Conservation (phyloP, 2,113 vertebrate genomes). For the Chinchilla lanigera region DNA sequence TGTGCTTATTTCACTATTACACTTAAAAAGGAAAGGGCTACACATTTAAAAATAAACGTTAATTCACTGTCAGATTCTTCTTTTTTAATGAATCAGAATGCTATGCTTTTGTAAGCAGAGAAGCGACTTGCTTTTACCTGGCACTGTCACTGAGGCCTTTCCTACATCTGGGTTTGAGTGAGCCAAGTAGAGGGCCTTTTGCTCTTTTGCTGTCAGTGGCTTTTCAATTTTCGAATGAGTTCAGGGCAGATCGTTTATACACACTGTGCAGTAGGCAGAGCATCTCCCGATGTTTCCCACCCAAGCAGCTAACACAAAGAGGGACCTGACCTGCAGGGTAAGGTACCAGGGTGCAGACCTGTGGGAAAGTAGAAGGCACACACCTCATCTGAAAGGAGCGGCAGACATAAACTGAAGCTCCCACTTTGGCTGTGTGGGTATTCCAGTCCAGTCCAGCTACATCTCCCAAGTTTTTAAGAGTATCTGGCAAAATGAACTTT, state of each 20-base stretch:
- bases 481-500: background rate
- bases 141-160: background rate
- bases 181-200: background rate
- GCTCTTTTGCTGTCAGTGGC: background rate
- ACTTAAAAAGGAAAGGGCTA: constrained; percentile 71
- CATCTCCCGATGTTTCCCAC: background rate
- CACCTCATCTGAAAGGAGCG: background rate
- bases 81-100: constrained; percentile 73
- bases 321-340: background rate
- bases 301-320: background rate
- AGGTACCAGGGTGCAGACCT: background rate
- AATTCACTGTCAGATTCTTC: constrained; percentile 66
- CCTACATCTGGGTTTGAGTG: background rate
- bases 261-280: background rate
- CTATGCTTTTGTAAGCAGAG: constrained; percentile 33
- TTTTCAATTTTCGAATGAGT: background rate
- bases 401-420: no score
- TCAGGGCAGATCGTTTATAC: background rate
- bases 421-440: background rate
- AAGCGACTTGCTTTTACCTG: background rate
- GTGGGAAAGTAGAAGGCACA: background rate
- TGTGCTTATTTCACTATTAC: constrained; percentile 73
- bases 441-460: background rate
- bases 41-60: constrained; percentile 82
- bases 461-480: background rate